A percentile compares a stretch with the other conserved stretches of the same genome.
phyloP scores from a whole-genome alignment of 2,888 invertebrate species.

The Melieria crassipennis region DNA sequence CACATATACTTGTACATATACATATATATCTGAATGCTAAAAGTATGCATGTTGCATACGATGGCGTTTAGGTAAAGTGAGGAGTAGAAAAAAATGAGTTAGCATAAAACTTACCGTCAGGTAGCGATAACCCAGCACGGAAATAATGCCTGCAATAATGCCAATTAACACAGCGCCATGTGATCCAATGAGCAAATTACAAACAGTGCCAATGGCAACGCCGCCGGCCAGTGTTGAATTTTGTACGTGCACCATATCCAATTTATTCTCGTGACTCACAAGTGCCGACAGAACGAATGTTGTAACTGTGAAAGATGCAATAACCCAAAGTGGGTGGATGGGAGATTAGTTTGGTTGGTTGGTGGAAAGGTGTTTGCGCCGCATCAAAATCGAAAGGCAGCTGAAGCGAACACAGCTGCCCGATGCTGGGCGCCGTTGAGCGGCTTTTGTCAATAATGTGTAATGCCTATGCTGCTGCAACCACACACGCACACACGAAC shows the following conservation, averaged over 20 bases:
- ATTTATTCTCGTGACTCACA: conserved; percentile 77
- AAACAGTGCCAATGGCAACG: conserved; percentile 88
- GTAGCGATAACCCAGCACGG: conserved; percentile 82
- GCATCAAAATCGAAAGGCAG: too few species aligned
- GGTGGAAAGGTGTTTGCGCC: neutral
- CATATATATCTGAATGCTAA: too few species aligned
- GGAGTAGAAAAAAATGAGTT: too few species aligned
- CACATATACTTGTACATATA: conserved; percentile 1
- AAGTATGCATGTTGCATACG: too few species aligned
- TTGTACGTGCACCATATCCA: conserved; percentile 93
- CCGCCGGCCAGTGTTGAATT: conserved; percentile 94
- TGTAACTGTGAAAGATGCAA: conserved; percentile 68
- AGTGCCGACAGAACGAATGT: conserved; percentile 86
- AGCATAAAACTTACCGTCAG: conserved; percentile 71
- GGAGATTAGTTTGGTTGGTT: neutral
- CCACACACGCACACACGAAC: neutral
- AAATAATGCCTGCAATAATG: conserved; percentile 78
- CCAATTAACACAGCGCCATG: conserved; percentile 87
- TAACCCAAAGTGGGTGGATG: neutral
- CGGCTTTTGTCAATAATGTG: neutral
- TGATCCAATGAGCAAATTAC: conserved; percentile 83
- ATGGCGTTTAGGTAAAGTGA: too few species aligned
- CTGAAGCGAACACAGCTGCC: too few species aligned
- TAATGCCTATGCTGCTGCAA: too few species aligned
- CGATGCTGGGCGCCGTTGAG: neutral